Percentiles rank a stretch among this genome's conserved stretches.
Conservation (phyloP, 2,797 vertebrate species). For the Pangasius larnaudii region DNA sequence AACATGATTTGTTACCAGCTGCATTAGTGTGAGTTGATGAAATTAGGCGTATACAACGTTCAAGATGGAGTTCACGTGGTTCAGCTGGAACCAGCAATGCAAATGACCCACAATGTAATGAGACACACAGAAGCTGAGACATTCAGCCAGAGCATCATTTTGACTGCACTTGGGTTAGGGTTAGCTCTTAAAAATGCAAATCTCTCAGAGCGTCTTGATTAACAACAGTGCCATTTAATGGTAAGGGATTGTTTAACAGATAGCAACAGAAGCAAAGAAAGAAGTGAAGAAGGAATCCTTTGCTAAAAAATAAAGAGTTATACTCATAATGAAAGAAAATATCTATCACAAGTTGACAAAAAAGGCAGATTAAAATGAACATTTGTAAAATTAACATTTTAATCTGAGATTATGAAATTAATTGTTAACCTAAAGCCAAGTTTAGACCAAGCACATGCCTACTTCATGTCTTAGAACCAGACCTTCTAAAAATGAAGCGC, state of each 20-base stretch:
- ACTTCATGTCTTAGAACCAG: neutral
- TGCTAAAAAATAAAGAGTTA: neutral
- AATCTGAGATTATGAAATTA: neutral
- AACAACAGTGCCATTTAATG: constrained; percentile 19
- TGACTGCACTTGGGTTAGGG: neutral
- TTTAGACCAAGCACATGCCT: neutral
- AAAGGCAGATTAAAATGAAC: neutral
- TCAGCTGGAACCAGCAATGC: neutral
- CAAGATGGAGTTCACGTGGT: neutral
- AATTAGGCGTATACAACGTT: neutral
- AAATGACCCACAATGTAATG: neutral
- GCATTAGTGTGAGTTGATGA: constrained; percentile 1
- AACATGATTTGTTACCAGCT: neutral
- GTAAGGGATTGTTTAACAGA: constrained; percentile 21
- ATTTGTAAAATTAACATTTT: neutral
- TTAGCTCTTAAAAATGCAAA: constrained; percentile 19
- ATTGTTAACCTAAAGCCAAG: neutral
- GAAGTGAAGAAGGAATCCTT: neutral
- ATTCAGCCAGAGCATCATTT: neutral
- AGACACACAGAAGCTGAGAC: constrained; percentile 1
- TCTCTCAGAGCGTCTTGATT: constrained; percentile 29
- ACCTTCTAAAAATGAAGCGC: neutral
- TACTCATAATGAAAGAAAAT: neutral
- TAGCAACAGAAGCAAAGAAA: neutral
- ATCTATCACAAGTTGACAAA: neutral